Evolutionary conservation across 2,797 vertebrate genomes (phyloP).

Genomic region (Remorina albescens): DNA sequence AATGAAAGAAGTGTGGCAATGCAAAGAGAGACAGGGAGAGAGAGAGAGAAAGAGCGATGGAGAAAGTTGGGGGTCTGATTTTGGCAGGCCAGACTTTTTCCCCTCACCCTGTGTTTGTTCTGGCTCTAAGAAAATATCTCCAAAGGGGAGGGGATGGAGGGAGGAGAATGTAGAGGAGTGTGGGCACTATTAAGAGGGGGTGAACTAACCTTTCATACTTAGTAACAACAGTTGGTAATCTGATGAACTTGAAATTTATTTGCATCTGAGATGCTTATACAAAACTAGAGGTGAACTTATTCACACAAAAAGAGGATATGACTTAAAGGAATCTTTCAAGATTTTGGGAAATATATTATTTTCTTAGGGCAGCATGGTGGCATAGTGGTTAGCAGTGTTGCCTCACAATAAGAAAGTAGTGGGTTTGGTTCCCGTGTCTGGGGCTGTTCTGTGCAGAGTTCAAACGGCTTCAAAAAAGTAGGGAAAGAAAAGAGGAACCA

Average conservation of each 20-base stretch:
- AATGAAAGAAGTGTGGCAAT: slow-evolving; percentile 58
- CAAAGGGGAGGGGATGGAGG: slow-evolving; percentile 61
- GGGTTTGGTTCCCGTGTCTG: too few species aligned
- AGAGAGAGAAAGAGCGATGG: slow-evolving; percentile 30
- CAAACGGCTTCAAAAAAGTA: too few species aligned
- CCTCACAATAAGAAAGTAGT: too few species aligned
- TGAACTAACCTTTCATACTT: slow-evolving; percentile 46
- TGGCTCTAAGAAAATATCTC: slow-evolving; percentile 86
- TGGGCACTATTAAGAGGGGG: slow-evolving; percentile 59
- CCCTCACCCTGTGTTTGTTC: slow-evolving; percentile 84
- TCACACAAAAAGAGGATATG: not conserved
- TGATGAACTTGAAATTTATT: slow-evolving; percentile 52
- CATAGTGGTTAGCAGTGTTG: too few species aligned
- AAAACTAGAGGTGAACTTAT: not conserved
- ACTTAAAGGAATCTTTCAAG: slow-evolving; percentile 1
- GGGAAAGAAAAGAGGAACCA: too few species aligned
- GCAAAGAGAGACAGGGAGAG: slow-evolving; percentile 16
- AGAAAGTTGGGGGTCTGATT: slow-evolving; percentile 77
- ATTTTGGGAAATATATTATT: slow-evolving; percentile 7
- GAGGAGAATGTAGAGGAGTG: slow-evolving; percentile 50
- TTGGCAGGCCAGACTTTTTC: slow-evolving; percentile 81
- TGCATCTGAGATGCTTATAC: not conserved
- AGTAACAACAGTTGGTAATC: slow-evolving; percentile 69
- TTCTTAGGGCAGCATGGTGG: too few species aligned
- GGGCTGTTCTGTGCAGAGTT: too few species aligned